Evolutionary conservation across 2,113 vertebrate genomes (phyloP).

Genomic region (Rana temporaria): DNA sequence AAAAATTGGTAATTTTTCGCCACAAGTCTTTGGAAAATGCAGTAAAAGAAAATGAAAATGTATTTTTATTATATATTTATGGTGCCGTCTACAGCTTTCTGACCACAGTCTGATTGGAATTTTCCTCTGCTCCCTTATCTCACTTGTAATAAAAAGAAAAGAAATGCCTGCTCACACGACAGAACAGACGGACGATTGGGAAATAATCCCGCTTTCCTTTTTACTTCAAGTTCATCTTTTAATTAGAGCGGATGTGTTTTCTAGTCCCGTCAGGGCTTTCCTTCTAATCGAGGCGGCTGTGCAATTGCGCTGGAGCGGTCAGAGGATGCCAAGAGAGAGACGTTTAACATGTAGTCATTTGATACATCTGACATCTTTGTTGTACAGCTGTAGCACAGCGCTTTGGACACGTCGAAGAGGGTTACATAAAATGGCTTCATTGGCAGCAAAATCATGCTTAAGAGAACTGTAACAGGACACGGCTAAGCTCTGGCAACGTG

Average conservation of each 20-base stretch:
- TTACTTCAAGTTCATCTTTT: conserved; percentile 59
- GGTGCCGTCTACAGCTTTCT: too few species aligned
- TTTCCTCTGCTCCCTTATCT: not conserved
- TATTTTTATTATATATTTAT: too few species aligned
- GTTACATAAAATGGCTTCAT: not conserved
- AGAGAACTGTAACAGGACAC: not conserved
- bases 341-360: conserved; percentile 38
- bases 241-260: conserved; percentile 64
- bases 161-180: not conserved
- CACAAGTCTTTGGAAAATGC: too few species aligned
- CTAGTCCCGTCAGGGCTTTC: conserved; percentile 24
- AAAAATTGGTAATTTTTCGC: too few species aligned
- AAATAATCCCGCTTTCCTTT: conserved; percentile 56
- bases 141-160: not conserved
- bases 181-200: conserved; percentile 49
- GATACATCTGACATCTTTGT: conserved; percentile 19
- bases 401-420: not conserved
- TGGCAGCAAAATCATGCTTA: not conserved
- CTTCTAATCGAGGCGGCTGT: conserved; percentile 47
- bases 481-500: not conserved
- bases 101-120: not conserved
- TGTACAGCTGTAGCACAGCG: not conserved
- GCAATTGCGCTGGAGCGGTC: conserved; percentile 29
- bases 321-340: conserved; percentile 48
- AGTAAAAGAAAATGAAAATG: too few species aligned